Conservation (phyloP, 2,888 invertebrate species). For the Conomelus anceps region DNA sequence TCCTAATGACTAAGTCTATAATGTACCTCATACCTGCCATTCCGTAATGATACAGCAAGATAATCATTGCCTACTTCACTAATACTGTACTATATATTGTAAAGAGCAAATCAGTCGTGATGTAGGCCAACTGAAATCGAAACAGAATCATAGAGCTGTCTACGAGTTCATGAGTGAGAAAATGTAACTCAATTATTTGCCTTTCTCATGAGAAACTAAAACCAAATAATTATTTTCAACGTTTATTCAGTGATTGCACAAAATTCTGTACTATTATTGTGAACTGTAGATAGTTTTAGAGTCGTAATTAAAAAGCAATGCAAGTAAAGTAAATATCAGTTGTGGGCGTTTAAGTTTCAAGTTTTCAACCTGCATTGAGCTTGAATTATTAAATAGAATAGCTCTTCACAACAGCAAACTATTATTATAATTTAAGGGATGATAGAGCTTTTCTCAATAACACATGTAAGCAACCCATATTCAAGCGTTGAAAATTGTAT, state of each 20-base stretch:
- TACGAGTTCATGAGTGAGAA: neutral
- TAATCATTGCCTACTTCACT: neutral
- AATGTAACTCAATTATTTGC: neutral
- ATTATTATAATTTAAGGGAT: no score
- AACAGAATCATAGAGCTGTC: neutral
- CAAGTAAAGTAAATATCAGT: no score
- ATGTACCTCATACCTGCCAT: neutral
- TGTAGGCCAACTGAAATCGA: neutral
- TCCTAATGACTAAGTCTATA: neutral
- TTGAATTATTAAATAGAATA: no score
- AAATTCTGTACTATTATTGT: no score
- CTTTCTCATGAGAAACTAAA: no score
- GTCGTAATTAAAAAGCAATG: no score
- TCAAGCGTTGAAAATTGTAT: neutral
- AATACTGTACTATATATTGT: neutral
- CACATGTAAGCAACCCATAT: no score
- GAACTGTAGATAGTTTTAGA: no score
- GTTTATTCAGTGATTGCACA: neutral
- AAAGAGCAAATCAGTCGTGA: neutral
- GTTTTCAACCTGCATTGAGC: no score
- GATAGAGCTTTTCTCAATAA: no score
- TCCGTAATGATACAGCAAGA: neutral
- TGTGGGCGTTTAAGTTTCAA: no score
- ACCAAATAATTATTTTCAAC: neutral
- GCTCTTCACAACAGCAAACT: no score